A percentile compares a stretch with the other conserved stretches of the same genome.
These are phyloP conservation scores for Notolepis coatsorum DNA, from an alignment of 2,797 vertebrate genomes.

Conservation along the genomic window DNA sequence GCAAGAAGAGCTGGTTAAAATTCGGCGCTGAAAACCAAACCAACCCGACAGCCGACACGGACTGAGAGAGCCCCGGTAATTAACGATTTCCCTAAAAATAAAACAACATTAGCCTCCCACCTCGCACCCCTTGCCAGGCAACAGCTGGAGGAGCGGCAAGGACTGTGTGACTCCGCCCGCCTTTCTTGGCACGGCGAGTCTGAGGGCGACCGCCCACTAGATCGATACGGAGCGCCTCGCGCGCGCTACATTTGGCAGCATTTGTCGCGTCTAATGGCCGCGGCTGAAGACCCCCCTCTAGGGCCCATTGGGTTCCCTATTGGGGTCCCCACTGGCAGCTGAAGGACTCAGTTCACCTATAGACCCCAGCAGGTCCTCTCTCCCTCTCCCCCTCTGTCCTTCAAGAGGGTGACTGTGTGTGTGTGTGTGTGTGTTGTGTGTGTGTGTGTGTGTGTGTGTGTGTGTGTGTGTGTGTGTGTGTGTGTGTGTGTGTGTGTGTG, in stretches of 20 bases:
- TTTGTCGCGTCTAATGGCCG: constrained; percentile 53
- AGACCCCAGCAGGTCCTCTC: constrained; percentile 38
- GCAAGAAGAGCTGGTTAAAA: constrained; percentile 20
- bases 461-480: no score
- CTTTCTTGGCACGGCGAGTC: constrained; percentile 66
- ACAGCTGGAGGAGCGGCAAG: constrained; percentile 76
- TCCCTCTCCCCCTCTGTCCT: constrained; percentile 44
- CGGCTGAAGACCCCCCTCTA: constrained; percentile 54
- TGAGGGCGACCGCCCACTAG: constrained; percentile 54
- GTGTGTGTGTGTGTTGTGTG: no score
- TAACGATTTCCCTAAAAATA: constrained; percentile 82
- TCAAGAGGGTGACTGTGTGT: constrained; percentile 55
- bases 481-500: no score
- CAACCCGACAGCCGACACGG: constrained; percentile 30
- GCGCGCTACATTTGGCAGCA: constrained; percentile 56
- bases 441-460: no score
- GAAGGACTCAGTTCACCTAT: constrained; percentile 71
- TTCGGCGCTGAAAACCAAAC: constrained; percentile 24
- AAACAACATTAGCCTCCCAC: constrained; percentile 81
- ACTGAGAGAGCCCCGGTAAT: constrained; percentile 58
- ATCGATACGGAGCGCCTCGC: constrained; percentile 48
- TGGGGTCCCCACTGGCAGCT: constrained; percentile 53
- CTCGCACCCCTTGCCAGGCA: constrained; percentile 63
- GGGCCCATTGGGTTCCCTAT: constrained; percentile 18
- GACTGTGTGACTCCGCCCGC: constrained; percentile 75